These are phyloP conservation scores for Triplophysa tibetana DNA, from an alignment of 2,113 vertebrate genomes.

Conservation along the genomic window DNA sequence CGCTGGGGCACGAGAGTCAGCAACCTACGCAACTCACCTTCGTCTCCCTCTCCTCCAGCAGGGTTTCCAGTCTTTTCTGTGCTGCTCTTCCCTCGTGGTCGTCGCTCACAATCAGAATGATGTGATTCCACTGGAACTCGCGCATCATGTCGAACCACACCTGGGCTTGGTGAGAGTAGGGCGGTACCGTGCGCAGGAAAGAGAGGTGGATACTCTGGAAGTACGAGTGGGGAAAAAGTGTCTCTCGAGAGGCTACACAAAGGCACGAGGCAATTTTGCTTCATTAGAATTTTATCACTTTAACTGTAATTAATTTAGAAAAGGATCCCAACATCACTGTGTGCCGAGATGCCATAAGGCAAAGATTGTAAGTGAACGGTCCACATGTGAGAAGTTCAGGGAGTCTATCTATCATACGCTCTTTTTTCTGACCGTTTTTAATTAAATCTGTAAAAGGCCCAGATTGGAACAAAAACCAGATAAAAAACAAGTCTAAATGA, in stretches of 20 bases:
- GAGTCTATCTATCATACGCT: neutral
- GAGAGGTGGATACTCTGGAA: slow-evolving; percentile 96
- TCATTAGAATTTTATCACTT: slow-evolving; percentile 42
- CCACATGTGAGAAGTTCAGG: neutral
- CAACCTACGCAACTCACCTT: slow-evolving; percentile 84
- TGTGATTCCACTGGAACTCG: slow-evolving; percentile 96
- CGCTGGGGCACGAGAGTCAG: neutral
- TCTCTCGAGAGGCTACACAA: neutral
- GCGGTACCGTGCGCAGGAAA: slow-evolving; percentile 94
- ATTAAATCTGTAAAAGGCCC: neutral
- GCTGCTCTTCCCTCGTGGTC: slow-evolving; percentile 97
- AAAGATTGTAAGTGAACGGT: neutral
- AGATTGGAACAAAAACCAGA: neutral
- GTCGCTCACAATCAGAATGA: slow-evolving; percentile 96
- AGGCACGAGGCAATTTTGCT: slow-evolving; percentile 24
- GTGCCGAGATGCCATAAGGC: neutral
- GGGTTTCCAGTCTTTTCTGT: slow-evolving; percentile 96
- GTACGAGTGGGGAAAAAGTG: neutral
- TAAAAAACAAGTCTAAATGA: neutral
- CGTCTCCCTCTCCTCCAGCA: slow-evolving; percentile 94
- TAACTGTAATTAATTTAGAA: slow-evolving; percentile 41
- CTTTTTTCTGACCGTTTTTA: slow-evolving; percentile 1
- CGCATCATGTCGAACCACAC: slow-evolving; percentile 99
- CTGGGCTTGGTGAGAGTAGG: slow-evolving; percentile 96
- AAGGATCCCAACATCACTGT: slow-evolving; percentile 8